Base-by-base conservation (phyloP, 1,140 invertebrate genomes). In the Lordiphosa clarofinis region DNA sequence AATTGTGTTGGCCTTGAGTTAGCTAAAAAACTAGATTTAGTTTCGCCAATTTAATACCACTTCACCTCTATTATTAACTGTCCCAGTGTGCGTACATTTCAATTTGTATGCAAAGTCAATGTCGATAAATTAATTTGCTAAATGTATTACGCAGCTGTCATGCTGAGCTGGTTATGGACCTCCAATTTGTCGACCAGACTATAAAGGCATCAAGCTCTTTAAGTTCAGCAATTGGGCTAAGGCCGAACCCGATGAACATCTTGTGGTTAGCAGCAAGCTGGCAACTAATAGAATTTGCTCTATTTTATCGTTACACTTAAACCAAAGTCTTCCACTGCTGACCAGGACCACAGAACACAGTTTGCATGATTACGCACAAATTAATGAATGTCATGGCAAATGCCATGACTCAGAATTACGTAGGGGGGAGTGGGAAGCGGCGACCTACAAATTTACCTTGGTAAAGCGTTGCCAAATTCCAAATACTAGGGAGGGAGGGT, bases 21-120 rank as follows among this genome's bases (percentile, higher is more conserved):
- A n/a, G n/a, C n/a, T n/a, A n/a, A n/a, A n/a, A n/a, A 24, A 24
- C 21, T 24, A 24, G 21, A 24, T 24, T 24, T 2, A 24, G 24
- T 28, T 28, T 28, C 24, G 7, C 24, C 5, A 4, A 7, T 28
- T 7, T 7, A 6, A 28, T 28, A 28, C 7, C 24, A 28, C 24
- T 28, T 28, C 24, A 28, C 24, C 24, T 28, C 24, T 28, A 7
- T 4, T n/a, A 31, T 46, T 31, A 46, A 46, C 31, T 46, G 6
- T 9, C 24, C 19, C 24, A 28, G 6, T 7, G 24, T 7, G 24
- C 11, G 31, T 46, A 31, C 12, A 46, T 46, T 46, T 46, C 43
- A 46, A 46, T 46, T 46, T 46, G 43, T 46, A 46, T 46, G 43
- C 43, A 46, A 46, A 46, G 43, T 46, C 43, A 50, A 50, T 38